Percentiles rank a stretch among this genome's conserved stretches.
These are phyloP conservation scores for Caenorhabditis brenneri DNA, from an alignment of 1,140 invertebrate species.

Conservation along the genomic window DNA sequence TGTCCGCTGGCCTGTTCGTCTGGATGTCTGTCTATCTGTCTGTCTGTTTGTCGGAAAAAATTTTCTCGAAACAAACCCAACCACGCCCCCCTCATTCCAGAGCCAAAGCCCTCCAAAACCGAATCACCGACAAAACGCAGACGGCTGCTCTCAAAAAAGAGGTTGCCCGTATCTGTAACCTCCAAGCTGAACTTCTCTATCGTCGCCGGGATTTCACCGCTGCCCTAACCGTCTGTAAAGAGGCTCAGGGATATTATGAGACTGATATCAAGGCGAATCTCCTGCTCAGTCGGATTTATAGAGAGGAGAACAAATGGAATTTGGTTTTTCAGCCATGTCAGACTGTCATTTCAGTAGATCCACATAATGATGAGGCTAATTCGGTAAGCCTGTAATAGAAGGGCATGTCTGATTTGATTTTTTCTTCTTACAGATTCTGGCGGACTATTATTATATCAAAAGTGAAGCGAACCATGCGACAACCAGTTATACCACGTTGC, in stretches of 20 bases:
- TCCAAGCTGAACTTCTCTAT: slow-evolving; percentile 1
- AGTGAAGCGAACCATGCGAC: neutral
- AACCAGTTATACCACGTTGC: neutral
- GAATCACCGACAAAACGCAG: slow-evolving; percentile 4
- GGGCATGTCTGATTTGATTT: neutral
- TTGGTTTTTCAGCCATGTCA: slow-evolving; percentile 85
- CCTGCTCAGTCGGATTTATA: neutral
- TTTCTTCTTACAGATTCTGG: neutral
- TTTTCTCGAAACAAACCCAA: too few relatives aligned
- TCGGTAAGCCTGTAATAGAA: slow-evolving; percentile 73
- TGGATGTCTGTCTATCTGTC: too few relatives aligned
- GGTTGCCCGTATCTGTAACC: neutral
- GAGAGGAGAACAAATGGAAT: slow-evolving; percentile 75
- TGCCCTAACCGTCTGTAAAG: slow-evolving; percentile 82
- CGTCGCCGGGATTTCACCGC: slow-evolving; percentile 73
- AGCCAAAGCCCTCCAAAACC: neutral
- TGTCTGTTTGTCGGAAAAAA: too few relatives aligned
- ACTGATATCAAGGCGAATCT: slow-evolving; percentile 78
- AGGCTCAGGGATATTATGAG: slow-evolving; percentile 82
- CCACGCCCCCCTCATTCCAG: too few relatives aligned
- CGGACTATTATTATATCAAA: slow-evolving; percentile 3
- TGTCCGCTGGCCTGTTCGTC: too few relatives aligned
- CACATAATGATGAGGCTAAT: slow-evolving; percentile 86
- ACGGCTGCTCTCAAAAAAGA: slow-evolving; percentile 18
- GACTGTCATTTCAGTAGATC: slow-evolving; percentile 81